phyloP scores from a whole-genome alignment of 2,888 invertebrate species.

The Pollenia labialis region DNA sequence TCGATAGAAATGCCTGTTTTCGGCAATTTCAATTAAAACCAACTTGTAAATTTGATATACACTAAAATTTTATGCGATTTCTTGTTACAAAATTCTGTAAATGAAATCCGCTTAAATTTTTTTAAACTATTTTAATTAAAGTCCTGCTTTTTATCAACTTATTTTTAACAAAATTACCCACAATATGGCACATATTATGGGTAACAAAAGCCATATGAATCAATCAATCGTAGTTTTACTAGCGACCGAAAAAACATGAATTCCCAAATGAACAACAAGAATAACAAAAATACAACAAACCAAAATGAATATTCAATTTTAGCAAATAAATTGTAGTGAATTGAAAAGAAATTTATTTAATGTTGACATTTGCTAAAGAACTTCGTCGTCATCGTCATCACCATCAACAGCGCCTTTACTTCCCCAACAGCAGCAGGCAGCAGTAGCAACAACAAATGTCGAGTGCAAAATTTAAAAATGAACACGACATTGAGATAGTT shows the following conservation, averaged over 20 bases:
- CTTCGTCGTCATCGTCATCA: not conserved
- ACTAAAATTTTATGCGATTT: too few species aligned
- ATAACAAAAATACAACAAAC: not conserved
- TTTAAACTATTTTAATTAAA: too few species aligned
- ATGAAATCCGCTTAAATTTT: too few species aligned
- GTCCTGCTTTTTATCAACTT: too few species aligned
- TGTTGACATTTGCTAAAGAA: slow-evolving; percentile 32
- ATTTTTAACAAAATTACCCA: slow-evolving; percentile 1
- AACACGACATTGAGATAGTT: slow-evolving; percentile 37
- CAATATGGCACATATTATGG: slow-evolving; percentile 36
- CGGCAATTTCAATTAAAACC: too few species aligned
- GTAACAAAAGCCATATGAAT: slow-evolving; percentile 44
- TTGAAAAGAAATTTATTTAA: slow-evolving; percentile 48
- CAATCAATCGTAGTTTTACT: not conserved
- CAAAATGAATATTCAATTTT: slow-evolving; percentile 19
- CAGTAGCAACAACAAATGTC: not conserved
- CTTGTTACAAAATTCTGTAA: too few species aligned
- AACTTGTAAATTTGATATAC: too few species aligned
- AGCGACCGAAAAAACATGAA: not conserved
- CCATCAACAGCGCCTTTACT: not conserved
- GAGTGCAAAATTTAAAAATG: not conserved
- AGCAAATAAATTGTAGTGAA: slow-evolving; percentile 10
- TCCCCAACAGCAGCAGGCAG: not conserved
- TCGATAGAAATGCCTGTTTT: too few species aligned
- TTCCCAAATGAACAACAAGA: not conserved